phyloP scores from a whole-genome alignment of 2,113 vertebrate genomes.

The Megaptera novaeangliae region DNA sequence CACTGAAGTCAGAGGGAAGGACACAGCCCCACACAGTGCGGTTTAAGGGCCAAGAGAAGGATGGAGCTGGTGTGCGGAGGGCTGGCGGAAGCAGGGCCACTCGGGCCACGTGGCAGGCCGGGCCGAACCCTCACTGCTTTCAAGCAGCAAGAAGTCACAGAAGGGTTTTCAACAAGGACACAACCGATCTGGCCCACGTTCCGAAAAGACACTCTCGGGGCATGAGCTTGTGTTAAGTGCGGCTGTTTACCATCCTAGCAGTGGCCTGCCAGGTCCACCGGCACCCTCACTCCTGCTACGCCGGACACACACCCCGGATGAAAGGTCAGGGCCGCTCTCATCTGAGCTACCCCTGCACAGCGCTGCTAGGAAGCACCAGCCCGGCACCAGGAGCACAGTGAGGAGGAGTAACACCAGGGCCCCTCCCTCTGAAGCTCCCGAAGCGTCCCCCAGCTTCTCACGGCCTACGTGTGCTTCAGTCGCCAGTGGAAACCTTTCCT shows the following conservation, averaged over 20 bases:
- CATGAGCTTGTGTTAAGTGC: neutral
- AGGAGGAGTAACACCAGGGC: fast-evolving
- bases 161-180: neutral
- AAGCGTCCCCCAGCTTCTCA: fast-evolving
- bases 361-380: neutral
- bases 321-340: neutral
- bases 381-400: neutral
- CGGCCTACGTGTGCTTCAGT: fast-evolving
- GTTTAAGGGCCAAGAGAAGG: neutral
- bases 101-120: fast-evolving
- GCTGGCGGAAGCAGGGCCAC: fast-evolving
- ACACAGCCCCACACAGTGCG: fast-evolving
- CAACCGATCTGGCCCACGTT: neutral
- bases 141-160: neutral
- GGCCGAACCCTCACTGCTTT: neutral
- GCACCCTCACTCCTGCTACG: fast-evolving
- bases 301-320: fast-evolving
- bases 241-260: fast-evolving
- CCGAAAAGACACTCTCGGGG: neutral
- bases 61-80: neutral
- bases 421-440: neutral
- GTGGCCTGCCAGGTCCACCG: neutral
- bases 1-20: neutral
- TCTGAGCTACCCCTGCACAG: neutral
- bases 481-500: neutral